phyloP scores from a whole-genome alignment of 2,888 invertebrate genomes.

The Ecliptopera silaceata region DNA sequence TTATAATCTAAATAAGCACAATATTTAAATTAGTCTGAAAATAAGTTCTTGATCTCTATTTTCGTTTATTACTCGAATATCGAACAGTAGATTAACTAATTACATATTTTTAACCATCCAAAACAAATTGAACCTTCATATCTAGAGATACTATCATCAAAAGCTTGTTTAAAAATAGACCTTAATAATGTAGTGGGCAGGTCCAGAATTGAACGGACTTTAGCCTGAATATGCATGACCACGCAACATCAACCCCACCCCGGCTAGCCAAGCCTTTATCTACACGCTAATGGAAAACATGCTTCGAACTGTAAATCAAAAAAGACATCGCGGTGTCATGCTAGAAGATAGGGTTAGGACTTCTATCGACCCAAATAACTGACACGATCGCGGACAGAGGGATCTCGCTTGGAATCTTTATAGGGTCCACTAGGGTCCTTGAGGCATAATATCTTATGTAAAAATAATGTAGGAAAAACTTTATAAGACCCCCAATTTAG shows the following conservation, averaged over 20 bases:
- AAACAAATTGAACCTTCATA: constrained; percentile 13
- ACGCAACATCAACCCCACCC: constrained; percentile 58
- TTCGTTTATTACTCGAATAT: too few relatives aligned
- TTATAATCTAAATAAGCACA: too few relatives aligned
- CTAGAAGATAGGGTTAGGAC: not conserved
- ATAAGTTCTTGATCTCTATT: too few relatives aligned
- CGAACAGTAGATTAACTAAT: not conserved
- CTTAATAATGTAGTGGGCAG: constrained; percentile 51
- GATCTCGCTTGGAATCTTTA: too few relatives aligned
- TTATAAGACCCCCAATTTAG: too few relatives aligned
- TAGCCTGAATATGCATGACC: constrained; percentile 72
- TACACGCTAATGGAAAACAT: constrained; percentile 55
- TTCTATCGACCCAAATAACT: constrained; percentile 3
- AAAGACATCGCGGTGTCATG: constrained; percentile 26
- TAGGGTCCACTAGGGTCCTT: too few relatives aligned
- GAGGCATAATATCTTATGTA: too few relatives aligned
- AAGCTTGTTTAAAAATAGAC: constrained; percentile 44
- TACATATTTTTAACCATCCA: constrained; percentile 1
- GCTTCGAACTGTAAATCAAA: constrained; percentile 22
- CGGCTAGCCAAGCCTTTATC: constrained; percentile 66
- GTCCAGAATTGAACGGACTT: constrained; percentile 52
- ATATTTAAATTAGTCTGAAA: too few relatives aligned
- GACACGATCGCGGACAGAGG: not conserved
- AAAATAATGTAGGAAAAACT: too few relatives aligned
- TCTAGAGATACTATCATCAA: not conserved